Evolutionary conservation across 2,888 invertebrate genomes (phyloP), one percentile per base, ranked within the genome.

Genomic region (Agrochola lota): DNA sequence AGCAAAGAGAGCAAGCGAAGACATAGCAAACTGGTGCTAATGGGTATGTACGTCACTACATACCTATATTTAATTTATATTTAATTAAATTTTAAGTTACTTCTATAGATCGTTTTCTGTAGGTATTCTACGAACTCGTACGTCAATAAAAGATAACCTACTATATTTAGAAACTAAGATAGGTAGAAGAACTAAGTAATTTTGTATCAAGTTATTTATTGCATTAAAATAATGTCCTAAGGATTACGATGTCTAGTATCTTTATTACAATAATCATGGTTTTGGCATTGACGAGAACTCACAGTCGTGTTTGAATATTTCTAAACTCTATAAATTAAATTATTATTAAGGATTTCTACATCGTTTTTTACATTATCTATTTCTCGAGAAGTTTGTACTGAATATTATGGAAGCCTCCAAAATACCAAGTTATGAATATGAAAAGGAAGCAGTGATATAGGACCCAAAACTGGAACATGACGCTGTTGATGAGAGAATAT

Each of bases 351-450:
- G 80, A 73, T 23, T 12, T 63, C 63, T 68, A 77, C 40, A 20
- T 23, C 12, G 0, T 26, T 59, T 43, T 64, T 69, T 81, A 83
- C 46, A 74, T 59, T 59, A 85, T 85, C 52, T 85, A 72, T 79
- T 91, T 91, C 69, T 93, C 91, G 43, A 95, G 89, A 83, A 97
- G 96, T 94, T 94, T 97, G 95, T 94, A 97, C 92, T 96, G 96
- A 86, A 96, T 93, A 88, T 97, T 96, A 84, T 97, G 97, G 88
- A 97, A 97, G 8, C 97, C 97, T 40, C 97, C 97, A 78, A 96
- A 96, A 84, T 95, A 95, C 89, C 96, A 95, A 49, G 97, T 97
- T 15, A 97, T 93, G 66, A 96, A 92, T 23, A 97, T 86, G 84
- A 98, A 97, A 40, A 97, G 87, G 40, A 97, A 82, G 11, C 97